Base-by-base conservation (phyloP, 53 echinoderm and acorn worm genomes). In the Crossaster papposus region DNA sequence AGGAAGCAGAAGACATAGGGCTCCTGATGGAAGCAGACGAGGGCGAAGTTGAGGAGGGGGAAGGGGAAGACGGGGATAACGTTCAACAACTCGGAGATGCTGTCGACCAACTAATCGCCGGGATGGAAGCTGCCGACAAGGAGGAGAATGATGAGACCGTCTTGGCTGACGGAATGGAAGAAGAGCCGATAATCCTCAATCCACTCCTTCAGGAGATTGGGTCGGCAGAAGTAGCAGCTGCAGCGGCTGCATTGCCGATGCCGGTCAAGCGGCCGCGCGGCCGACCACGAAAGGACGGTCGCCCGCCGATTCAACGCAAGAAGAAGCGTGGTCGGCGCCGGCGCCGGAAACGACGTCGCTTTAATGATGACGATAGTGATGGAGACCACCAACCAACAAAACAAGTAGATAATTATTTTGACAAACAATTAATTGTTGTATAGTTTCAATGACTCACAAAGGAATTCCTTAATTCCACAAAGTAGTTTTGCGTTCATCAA, bases 211-310 rank as follows among this genome's bases (percentile, higher is more conserved):
- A 72, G 30, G 31, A 84, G 22, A 72, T 84, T 30, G 88, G 54
- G 28, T 18, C 77, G 30, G 37, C 22, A 1, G 30, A 32, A 55
- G 36, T 34, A 68, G 15, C 22, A 58, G 58, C 58, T 17, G 58
- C 22, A 18, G 22, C 33, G 3, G 37, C 35, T 37, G 36, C 63
- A 5, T 34, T 78, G 52, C 91, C 94, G 0, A 14, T 62, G 29
- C 76, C 65, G 14, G 89, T 80, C 30, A 96, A 96, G 82, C 88
- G 96, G 55, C 96, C 96, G 14, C 88, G 95, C 13, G 96, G 96
- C 17, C 89, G 96, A 14, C 96, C 96, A 0, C 72, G 96, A 30
- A 96, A 96, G 79, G 96, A 96, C 13, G 96, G 96, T 13, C 92
- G 44, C 30, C 96, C 95, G 23, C 96, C 96, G 13, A 95, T 95